Evolutionary conservation across 1,140 invertebrate species (phyloP), one percentile per base, ranked within the genome.

Genomic region (Linepithema humile): DNA sequence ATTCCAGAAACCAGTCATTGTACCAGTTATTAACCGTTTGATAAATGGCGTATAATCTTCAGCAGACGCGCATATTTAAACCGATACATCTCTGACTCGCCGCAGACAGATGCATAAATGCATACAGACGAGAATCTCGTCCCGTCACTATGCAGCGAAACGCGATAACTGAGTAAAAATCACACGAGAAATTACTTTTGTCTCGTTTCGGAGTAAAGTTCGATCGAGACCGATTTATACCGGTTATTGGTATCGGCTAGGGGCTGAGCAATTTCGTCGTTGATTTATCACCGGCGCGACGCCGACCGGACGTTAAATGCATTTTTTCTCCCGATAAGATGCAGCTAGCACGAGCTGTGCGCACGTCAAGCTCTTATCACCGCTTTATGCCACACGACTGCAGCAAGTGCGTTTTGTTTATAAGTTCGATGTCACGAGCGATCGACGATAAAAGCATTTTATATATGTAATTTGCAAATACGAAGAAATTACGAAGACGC

Each of bases 311-410:
- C 65, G 70, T 84, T 82, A 88, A 88, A 23, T 75, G 64, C 43
- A 64, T 9, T 88, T 84, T 82, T 84, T 88, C 23, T 17, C 9
- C 12, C 17, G 80, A 86, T 84, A 86, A 82, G 4, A 9, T 38
- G n/a, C 15, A 4, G 35, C 45, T 29, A 88, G 87, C 84, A 78
- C 84, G 84, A 88, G 87, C 84, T 86, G 82, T 82, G 88, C 85
- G 87, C 73, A 86, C 88, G 88, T 86, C 88, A 57, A 40, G 50
- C 53, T 57, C 62, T 84, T 88, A 88, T 89, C 88, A n/a, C 9
- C 23, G 50, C 40, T 75, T 64, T 70, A 53, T 65, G 88, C 88
- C 88, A 89, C 88, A 89, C 88, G 88, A 89, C 88, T 82, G 57
- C 32, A 50, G 0, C 17, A 12, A 53, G 5, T 53, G 48, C 45